Base-by-base conservation (phyloP, 2,113 vertebrate genomes). In the Hyperopisus bebe region DNA sequence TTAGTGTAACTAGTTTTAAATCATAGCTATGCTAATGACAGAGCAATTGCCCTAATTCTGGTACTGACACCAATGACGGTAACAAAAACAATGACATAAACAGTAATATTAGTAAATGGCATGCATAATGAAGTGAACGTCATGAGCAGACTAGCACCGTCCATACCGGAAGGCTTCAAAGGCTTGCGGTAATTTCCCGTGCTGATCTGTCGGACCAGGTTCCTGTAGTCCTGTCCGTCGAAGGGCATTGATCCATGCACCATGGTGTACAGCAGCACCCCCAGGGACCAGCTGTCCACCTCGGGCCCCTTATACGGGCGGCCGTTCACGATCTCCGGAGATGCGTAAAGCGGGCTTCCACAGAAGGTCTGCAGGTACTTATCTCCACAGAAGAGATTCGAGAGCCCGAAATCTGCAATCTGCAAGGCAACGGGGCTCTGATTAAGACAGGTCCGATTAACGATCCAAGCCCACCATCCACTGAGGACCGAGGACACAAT, bases 261-360 rank as follows among this genome's bases (percentile, higher is more conserved):
- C 94, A 99, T 93, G 3, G 98, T 97, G 92, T 99, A 99, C 19
- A 99, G 95, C 1, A 99, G 95, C 10, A 99, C 98, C 0, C 98
- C 98, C 42, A 99, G 95, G 53, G 98, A 98, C 98, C 98, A 99
- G 91, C 98, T 98, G 94, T 99, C 98, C 92, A 99, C 98, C 97
- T 99, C 96, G 0, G 93, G 92, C 3, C 98, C 98, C 5, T 85
- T 95, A 94, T 99, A 99, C 0, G 98, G 98, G 27, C 97, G 95
- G 3, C 98, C 98, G 0, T 99, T 99, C 91, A 99, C 96, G 1
- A 99, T 99, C 94, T 99, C 98, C 0, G 98, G 98, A 0, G 98
- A 99, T 0, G 98, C 98, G 0, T 99, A 99, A 70, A 99, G 95
- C 0, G 98, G 98, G 89, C 98, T 99, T 53, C 98, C 98, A 0